These are phyloP conservation scores for Diabrotica undecimpunctata DNA, from an alignment of 1,140 invertebrate genomes.

Conservation along the genomic window DNA sequence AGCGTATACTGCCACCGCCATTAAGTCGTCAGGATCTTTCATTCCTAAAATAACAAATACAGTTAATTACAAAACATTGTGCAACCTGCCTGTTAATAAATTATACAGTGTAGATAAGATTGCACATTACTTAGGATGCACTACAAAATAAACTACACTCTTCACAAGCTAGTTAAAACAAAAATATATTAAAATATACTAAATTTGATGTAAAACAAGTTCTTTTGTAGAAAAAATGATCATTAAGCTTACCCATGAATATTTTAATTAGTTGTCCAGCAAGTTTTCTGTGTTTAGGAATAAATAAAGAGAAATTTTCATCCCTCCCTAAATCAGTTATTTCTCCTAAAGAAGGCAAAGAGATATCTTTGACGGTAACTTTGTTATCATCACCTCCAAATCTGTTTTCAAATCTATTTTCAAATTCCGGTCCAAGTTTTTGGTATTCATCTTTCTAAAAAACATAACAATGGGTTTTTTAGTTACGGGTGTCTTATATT, in stretches of 20 bases:
- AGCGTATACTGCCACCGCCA: conserved; percentile 40
- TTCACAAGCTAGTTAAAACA: too few relatives aligned
- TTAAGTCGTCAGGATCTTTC: conserved; percentile 37
- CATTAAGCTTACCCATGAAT: conserved; percentile 55
- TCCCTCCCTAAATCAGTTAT: conserved; percentile 50
- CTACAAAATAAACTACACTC: too few relatives aligned
- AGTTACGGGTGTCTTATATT: too few relatives aligned
- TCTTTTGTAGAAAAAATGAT: too few relatives aligned
- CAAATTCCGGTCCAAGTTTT: conserved; percentile 46
- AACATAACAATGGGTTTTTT: too few relatives aligned
- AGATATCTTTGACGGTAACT: conserved; percentile 49
- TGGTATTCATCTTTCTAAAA: conserved; percentile 51
- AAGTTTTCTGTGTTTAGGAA: conserved; percentile 42
- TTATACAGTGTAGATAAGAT: too few relatives aligned
- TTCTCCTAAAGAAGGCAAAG: conserved; percentile 51
- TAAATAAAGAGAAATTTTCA: conserved; percentile 50
- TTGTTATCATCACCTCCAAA: conserved; percentile 49
- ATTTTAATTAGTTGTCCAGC: conserved; percentile 64
- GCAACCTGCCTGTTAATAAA: too few relatives aligned
- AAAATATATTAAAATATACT: too few relatives aligned
- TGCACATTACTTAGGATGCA: too few relatives aligned
- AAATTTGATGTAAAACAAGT: too few relatives aligned
- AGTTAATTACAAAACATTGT: too few relatives aligned
- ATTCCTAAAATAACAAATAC: conserved; percentile 18
- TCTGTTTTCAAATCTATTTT: conserved; percentile 47